Base-by-base conservation (phyloP, 2,888 invertebrate species). In the Bedellia somnulentella region DNA sequence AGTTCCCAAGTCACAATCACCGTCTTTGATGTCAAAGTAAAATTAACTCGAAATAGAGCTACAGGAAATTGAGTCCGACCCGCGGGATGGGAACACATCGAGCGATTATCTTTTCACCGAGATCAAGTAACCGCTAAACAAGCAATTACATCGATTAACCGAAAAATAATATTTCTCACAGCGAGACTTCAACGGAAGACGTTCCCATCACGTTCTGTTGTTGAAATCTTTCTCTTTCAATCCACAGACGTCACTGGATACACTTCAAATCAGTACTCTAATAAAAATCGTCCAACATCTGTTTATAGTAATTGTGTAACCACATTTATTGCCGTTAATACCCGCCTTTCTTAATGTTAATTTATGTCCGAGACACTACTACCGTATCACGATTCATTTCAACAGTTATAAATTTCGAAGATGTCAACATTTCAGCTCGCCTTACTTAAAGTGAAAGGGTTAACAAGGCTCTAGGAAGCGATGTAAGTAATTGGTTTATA, bases 131-230 rank as follows among this genome's bases (percentile, higher is more conserved):
- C 73, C 73, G 63, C 73, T 66, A 68, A 70, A 64, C 56, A 49
- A 55, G 57, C 70, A 70, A 73, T 73, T 73, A 75, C 64, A 68
- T 71, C 67, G 58, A 68, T 67, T 66, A 70, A 70, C 73, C 71
- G 57, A 63, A 71, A 49, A 55, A 63, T 61, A 62, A 62, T 59
- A 62, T 57, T 60, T 61, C 62, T 66, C 60, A 66, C 67, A 66
- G 22, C 66, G 70, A 60, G n/a, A n/a, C n/a, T n/a, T n/a, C n/a
- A n/a, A 60, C 71, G 70, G 70, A 71, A 68, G 73, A 63, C 70
- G 73, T 56, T 58, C 57, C 44, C 42, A 48, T 55, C 73, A 75
- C 73, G 73, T 71, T 47, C 50, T 42, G 35, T 37, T 40, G 57
- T 56, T 56, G 53, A 57, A 60, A 59, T 57, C 52, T 51, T 42